A percentile compares a stretch with the other conserved stretches of the same genome.
phyloP scores from a whole-genome alignment of 2,888 invertebrate species.

The Liodrosophila aerea region DNA sequence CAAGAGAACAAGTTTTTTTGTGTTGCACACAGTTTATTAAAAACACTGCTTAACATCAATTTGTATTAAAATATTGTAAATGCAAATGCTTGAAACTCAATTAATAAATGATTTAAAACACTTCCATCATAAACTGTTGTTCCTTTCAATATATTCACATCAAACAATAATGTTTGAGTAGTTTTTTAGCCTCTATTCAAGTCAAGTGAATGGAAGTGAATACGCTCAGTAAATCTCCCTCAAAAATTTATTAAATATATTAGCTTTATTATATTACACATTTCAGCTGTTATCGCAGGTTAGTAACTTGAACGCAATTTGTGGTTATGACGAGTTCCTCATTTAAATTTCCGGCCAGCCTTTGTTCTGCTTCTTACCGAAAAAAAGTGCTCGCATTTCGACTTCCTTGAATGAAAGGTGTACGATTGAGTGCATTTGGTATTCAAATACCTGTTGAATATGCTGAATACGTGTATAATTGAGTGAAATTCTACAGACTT shows the following conservation, averaged over 20 bases:
- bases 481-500: slow-evolving; percentile 30
- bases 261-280: too few relatives aligned
- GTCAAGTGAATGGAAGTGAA: neutral
- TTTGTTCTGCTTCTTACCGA: slow-evolving; percentile 18
- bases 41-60: neutral
- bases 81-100: too few relatives aligned
- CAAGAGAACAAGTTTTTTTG: neutral
- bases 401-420: slow-evolving; percentile 39
- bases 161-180: neutral
- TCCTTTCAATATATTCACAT: too few relatives aligned
- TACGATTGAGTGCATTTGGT: slow-evolving; percentile 5
- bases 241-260: too few relatives aligned
- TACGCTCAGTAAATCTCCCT: too few relatives aligned
- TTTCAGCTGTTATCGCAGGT: neutral
- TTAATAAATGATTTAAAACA: too few relatives aligned
- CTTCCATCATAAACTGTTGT: too few relatives aligned
- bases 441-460: slow-evolving; percentile 9
- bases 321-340: slow-evolving; percentile 8
- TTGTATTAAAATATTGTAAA: too few relatives aligned
- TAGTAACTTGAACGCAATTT: slow-evolving; percentile 7
- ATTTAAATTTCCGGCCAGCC: slow-evolving; percentile 29
- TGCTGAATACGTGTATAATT: neutral
- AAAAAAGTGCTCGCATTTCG: slow-evolving; percentile 15
- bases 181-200: neutral
- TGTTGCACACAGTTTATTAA: neutral